Evolutionary conservation across 2,113 vertebrate genomes (phyloP).

Genomic region (Pelmatolapia mariae): DNA sequence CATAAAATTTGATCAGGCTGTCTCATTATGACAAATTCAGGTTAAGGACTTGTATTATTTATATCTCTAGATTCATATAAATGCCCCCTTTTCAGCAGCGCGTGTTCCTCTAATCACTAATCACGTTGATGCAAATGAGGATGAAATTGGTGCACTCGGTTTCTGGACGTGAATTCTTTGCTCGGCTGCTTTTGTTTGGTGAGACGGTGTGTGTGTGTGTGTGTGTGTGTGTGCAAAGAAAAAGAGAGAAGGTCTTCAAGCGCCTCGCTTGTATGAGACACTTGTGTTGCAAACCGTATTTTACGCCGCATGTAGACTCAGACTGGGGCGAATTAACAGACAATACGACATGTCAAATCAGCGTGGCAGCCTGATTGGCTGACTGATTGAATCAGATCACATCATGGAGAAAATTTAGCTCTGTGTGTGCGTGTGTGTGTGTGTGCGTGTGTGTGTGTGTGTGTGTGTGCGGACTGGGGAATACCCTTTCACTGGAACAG

Average conservation of each 20-base stretch:
- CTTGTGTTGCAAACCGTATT: neutral
- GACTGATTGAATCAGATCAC: constrained; percentile 41
- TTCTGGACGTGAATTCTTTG: neutral
- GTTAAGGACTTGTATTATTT: neutral
- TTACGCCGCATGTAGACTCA: neutral
- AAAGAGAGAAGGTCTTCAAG: neutral
- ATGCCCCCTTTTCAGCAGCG: neutral
- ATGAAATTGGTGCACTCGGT: neutral
- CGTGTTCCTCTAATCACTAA: constrained; percentile 18
- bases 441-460: neutral
- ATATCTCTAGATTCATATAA: neutral
- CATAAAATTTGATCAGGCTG: neutral
- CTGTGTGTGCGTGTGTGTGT: neutral
- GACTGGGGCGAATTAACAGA: constrained; percentile 20
- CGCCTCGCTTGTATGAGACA: neutral
- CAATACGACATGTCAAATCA: constrained; percentile 21
- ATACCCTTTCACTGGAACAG: constrained; percentile 63
- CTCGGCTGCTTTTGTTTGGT: neutral
- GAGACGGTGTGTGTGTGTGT: neutral
- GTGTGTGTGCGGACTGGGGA: constrained; percentile 42
- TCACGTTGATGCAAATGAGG: constrained; percentile 22
- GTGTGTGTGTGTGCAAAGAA: neutral
- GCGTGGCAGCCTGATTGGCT: neutral
- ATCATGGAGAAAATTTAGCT: neutral
- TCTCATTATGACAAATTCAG: neutral